Percentiles rank a stretch among this genome's conserved stretches.
Evolutionary conservation across 2,888 invertebrate genomes (phyloP).

Genomic region (Tetramorium bicarinatum): DNA sequence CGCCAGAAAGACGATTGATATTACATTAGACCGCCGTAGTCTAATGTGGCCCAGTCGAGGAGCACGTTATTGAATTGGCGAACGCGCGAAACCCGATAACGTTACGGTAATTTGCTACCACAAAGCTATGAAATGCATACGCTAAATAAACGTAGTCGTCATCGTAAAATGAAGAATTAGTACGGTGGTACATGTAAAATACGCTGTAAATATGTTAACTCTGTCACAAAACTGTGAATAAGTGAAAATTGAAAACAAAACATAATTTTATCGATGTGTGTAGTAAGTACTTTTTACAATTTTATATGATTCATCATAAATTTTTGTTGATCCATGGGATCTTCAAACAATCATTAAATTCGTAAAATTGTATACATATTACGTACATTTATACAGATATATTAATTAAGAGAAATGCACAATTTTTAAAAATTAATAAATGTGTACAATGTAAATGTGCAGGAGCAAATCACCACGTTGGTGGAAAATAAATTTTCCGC

Average conservation of each 20-base stretch:
- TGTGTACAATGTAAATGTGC: constrained; percentile 16
- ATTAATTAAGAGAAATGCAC: constrained; percentile 14
- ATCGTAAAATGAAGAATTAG: constrained; percentile 8
- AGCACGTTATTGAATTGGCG: constrained; percentile 72
- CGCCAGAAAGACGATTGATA: constrained; percentile 79
- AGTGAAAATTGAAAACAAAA: neutral
- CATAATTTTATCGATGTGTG: neutral
- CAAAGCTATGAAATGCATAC: constrained; percentile 24
- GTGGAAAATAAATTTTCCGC: constrained; percentile 40
- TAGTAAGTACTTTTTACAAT: neutral
- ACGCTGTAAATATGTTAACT: neutral
- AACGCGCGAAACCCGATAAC: constrained; percentile 57
- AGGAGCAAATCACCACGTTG: constrained; percentile 23
- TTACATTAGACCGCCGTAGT: constrained; percentile 76
- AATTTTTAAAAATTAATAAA: constrained; percentile 31
- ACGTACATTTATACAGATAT: neutral
- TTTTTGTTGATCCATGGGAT: neutral
- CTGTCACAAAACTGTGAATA: neutral
- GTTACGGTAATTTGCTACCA: constrained; percentile 53
- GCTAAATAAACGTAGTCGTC: constrained; percentile 17
- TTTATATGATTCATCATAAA: constrained; percentile 6
- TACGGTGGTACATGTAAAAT: neutral
- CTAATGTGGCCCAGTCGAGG: constrained; percentile 73
- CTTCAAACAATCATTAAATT: constrained; percentile 1
- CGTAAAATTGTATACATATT: constrained; percentile 1